Evolutionary conservation across 2,888 invertebrate species (phyloP), one percentile per base, ranked within the genome.

Genomic region (Parapristionchus giblindavisi): DNA sequence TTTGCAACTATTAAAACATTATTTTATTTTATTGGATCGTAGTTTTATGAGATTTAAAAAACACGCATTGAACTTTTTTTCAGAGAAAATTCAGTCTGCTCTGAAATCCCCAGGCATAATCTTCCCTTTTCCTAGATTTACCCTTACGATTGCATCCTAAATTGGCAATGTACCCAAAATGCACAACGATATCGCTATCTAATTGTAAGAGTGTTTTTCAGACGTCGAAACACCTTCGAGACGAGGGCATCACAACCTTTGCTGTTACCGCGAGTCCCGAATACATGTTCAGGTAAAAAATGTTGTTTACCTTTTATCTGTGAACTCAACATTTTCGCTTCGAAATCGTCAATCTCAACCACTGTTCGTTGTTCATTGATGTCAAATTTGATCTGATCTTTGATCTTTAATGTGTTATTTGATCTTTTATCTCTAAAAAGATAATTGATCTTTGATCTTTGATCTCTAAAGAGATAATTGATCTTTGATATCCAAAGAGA

Each of bases 201-300:
- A n/a, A n/a, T 14, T 51, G 51, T 21, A 17, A n/a, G n/a, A n/a
- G n/a, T n/a, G n/a, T n/a, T n/a, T n/a, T n/a, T 1, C 21, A 38
- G 40, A 40, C 71, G 2, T 71, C 71, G 40, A 54, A 36, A 58
- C 36, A 51, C 32, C 48, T 73, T 27, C 27, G 73, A 32, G 24
- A 32, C n/a, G 51, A 60, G 24, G 21, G 51, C 34, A 27, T 73
- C 0, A 51, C 61, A 17, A 51, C 61, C 0, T 73, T 73, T 51
- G 73, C 73, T 0, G 73, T 73, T 6, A 73, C 73, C 29, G 73
- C 61, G 24, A 73, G 73, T 32, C 40, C 40, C 36, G 73, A 73
- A 1, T 73, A 73, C 51, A 38, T 38, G 3, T 73, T 73, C 34
- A 43, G 73, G 73, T 73, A 2, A 48, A 48, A n/a, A 0, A 65